Evolutionary conservation across 2,888 invertebrate genomes (phyloP).

Genomic region (Chydorus sphaericus): DNA sequence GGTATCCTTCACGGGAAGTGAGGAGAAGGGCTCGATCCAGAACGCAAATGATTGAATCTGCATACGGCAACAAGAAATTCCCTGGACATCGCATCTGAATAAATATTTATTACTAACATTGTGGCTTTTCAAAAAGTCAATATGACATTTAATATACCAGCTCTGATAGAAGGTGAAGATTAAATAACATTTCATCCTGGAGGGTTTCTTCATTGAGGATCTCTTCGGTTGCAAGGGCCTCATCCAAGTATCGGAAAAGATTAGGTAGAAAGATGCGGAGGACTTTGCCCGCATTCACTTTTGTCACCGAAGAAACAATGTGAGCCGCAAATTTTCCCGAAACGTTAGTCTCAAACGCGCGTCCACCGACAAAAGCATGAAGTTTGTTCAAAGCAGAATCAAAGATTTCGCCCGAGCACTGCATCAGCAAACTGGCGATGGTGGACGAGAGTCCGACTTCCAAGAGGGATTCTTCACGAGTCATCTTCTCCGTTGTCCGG

Average conservation of each 20-base stretch:
- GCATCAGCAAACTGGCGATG: constrained; percentile 49
- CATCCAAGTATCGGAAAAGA: constrained; percentile 47
- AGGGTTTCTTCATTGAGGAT: constrained; percentile 55
- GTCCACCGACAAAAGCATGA: constrained; percentile 51
- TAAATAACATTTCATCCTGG: constrained; percentile 61
- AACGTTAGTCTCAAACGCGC: constrained; percentile 67
- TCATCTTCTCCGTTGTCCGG: constrained; percentile 36
- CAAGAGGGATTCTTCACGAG: constrained; percentile 51
- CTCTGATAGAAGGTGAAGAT: constrained; percentile 56
- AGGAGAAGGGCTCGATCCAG: constrained; percentile 53
- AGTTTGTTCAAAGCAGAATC: constrained; percentile 56
- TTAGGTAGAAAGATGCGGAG: constrained; percentile 56
- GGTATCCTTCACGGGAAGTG: constrained; percentile 48
- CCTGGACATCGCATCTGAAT: constrained; percentile 50
- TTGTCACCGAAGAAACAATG: constrained; percentile 43
- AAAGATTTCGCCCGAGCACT: constrained; percentile 50
- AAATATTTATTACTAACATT: constrained; percentile 18
- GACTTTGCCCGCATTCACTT: constrained; percentile 50
- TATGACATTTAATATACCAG: constrained; percentile 8
- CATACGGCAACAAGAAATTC: constrained; percentile 44
- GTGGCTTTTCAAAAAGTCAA: neutral
- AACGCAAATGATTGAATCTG: constrained; percentile 46
- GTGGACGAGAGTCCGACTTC: constrained; percentile 54
- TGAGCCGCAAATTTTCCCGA: constrained; percentile 65
- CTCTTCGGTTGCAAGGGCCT: constrained; percentile 46